A percentile compares a stretch with the other conserved stretches of the same genome.
Conservation (phyloP, 2,113 vertebrate genomes). For the Hydrochoerus hydrochaeris region DNA sequence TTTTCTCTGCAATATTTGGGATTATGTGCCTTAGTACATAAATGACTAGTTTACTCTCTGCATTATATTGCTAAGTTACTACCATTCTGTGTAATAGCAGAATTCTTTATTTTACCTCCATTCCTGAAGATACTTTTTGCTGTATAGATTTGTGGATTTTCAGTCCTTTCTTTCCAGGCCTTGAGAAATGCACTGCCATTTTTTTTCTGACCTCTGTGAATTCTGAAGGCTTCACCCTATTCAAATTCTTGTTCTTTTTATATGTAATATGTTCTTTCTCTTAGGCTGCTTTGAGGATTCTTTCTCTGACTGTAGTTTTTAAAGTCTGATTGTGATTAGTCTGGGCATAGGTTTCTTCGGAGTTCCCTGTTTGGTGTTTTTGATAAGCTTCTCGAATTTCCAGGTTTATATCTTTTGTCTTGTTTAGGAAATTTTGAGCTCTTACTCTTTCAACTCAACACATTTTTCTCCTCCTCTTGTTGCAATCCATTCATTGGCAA, state of each 20-base stretch:
- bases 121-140: constrained; percentile 12
- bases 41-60: not conserved
- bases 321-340: not conserved
- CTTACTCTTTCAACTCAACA: not conserved
- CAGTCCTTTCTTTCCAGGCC: not conserved
- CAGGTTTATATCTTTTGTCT: not conserved
- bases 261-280: not conserved
- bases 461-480: not conserved
- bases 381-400: not conserved
- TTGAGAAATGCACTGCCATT: not conserved
- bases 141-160: not conserved
- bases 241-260: not conserved
- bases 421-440: not conserved
- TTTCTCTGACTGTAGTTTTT: not conserved
- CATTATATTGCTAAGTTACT: not conserved
- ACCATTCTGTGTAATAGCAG: constrained; percentile 8
- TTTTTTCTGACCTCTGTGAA: not conserved
- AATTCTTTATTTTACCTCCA: constrained; percentile 16
- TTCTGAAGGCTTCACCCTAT: not conserved
- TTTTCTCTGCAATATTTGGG: not conserved
- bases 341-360: not conserved
- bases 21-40: not conserved
- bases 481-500: not conserved
- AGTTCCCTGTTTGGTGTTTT: not conserved
- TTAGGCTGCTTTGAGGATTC: not conserved